Conservation (phyloP, 2,888 invertebrate species). For the Lymantria dispar region DNA sequence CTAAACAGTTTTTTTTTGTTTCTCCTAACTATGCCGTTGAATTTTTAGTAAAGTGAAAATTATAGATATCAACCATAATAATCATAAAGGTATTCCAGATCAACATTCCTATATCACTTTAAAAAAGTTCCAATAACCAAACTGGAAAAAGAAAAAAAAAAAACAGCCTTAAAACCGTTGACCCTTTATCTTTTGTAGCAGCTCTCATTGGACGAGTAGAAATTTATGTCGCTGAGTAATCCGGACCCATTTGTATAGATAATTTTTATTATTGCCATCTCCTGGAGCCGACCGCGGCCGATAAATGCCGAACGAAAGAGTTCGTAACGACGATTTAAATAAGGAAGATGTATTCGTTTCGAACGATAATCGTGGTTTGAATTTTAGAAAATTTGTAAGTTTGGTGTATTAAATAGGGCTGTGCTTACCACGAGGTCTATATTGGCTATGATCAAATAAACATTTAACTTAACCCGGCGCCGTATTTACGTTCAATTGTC, state of each 20-base stretch:
- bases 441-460: too few relatives aligned
- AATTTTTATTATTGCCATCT: constrained; percentile 83
- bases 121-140: constrained; percentile 20
- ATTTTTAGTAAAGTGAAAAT: constrained; percentile 12
- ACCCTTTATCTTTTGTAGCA: constrained; percentile 76
- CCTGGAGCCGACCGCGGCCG: constrained; percentile 72
- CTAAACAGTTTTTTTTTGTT: too few relatives aligned
- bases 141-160: constrained; percentile 40
- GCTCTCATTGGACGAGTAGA: constrained; percentile 77
- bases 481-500: too few relatives aligned
- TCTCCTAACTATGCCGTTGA: too few relatives aligned
- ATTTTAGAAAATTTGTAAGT: constrained; percentile 68
- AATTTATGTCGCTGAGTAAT: constrained; percentile 81
- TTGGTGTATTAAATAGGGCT: constrained; percentile 56
- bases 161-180: constrained; percentile 71
- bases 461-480: too few relatives aligned
- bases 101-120: constrained; percentile 8
- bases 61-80: neutral
- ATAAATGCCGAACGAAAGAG: constrained; percentile 77
- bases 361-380: constrained; percentile 66
- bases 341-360: constrained; percentile 80
- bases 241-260: constrained; percentile 81
- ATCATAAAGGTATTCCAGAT: constrained; percentile 3
- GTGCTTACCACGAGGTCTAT: constrained; percentile 20
- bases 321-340: constrained; percentile 82